Conservation (phyloP, 2,797 vertebrate genomes). For the Avahi laniger region DNA sequence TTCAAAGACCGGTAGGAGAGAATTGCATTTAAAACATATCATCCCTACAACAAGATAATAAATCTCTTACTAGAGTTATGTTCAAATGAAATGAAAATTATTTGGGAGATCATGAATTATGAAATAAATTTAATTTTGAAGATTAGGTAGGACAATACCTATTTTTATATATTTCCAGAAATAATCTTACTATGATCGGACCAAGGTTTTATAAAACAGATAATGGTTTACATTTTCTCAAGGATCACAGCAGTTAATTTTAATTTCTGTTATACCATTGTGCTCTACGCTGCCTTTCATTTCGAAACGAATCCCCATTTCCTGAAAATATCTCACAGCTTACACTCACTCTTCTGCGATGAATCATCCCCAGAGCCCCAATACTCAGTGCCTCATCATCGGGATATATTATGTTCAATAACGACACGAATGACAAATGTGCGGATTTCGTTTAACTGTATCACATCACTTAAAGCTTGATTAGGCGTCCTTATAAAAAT, state of each 20-base stretch:
- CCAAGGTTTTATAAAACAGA: constrained; percentile 76
- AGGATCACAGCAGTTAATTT: constrained; percentile 76
- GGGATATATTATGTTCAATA: constrained; percentile 77
- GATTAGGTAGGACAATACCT: neutral
- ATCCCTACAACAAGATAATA: neutral
- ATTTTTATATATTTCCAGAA: constrained; percentile 23
- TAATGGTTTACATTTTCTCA: constrained; percentile 74
- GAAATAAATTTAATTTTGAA: neutral
- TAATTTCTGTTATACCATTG: constrained; percentile 76
- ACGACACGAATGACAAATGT: constrained; percentile 74
- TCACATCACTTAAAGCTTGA: constrained; percentile 79
- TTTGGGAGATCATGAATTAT: neutral
- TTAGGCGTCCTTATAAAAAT: constrained; percentile 83
- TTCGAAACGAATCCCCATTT: constrained; percentile 65
- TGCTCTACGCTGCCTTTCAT: constrained; percentile 70
- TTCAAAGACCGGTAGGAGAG: neutral
- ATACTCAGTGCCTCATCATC: constrained; percentile 62
- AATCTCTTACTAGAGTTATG: neutral
- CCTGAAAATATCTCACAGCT: constrained; percentile 67
- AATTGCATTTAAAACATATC: neutral
- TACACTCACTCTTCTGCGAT: constrained; percentile 71
- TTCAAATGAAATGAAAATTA: neutral
- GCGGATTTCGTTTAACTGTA: constrained; percentile 41
- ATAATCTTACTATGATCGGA: constrained; percentile 70
- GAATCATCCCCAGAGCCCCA: constrained; percentile 58